Evolutionary conservation across 1,140 invertebrate species (phyloP).

Genomic region (Drosophila kepulauana): DNA sequence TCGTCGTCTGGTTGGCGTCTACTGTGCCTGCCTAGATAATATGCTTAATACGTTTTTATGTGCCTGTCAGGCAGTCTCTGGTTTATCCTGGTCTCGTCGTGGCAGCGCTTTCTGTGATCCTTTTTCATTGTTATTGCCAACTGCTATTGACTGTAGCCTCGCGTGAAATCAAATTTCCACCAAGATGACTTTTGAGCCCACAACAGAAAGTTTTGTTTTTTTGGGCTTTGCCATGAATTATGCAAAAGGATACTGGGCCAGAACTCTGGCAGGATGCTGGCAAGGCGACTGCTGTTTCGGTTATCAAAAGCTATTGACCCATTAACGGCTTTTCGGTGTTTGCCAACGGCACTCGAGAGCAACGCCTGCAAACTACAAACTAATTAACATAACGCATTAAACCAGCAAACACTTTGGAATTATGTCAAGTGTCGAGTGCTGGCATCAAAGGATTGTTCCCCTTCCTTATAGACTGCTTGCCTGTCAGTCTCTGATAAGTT

Average conservation of each 20-base stretch:
- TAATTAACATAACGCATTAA: conserved; percentile 82
- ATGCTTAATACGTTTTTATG: conserved; percentile 83
- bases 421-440: conserved; percentile 69
- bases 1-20: conserved; percentile 70
- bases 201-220: conserved; percentile 58
- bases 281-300: conserved; percentile 10
- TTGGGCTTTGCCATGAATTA: conserved; percentile 63
- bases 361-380: conserved; percentile 57
- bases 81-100: not conserved
- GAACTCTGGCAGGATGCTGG: conserved; percentile 19
- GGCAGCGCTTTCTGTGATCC: conserved; percentile 26
- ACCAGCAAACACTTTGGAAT: conserved; percentile 70
- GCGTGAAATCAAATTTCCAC: conserved; percentile 83
- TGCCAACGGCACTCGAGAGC: conserved; percentile 55
- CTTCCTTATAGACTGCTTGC: not conserved
- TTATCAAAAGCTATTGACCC: conserved; percentile 81
- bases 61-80: conserved; percentile 41
- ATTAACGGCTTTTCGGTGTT: conserved; percentile 68
- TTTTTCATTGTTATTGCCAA: conserved; percentile 74
- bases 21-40: conserved; percentile 73
- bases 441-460: conserved; percentile 69
- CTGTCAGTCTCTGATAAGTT: conserved; percentile 50
- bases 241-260: conserved; percentile 69
- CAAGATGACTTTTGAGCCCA: conserved; percentile 71
- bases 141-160: conserved; percentile 68